Evolutionary conservation across 2,113 vertebrate species (phyloP), one percentile per base, ranked within the genome.

Genomic region (Electrona antarctica): DNA sequence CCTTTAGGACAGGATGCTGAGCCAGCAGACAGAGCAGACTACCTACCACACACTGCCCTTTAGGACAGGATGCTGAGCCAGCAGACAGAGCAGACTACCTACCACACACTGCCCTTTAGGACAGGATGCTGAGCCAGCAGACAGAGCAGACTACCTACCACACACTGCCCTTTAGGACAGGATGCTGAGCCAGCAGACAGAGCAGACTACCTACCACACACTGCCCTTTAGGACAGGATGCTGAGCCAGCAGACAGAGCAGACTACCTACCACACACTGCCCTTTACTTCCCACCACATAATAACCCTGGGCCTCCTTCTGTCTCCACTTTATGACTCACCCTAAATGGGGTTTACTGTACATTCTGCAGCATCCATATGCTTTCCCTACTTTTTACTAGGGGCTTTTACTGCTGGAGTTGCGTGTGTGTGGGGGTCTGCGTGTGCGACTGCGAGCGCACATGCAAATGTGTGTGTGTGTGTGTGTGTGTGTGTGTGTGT

Each of bases 381-480:
- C 13, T 7, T 54, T 46, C n/a, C 14, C 52, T 13, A 47, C 49
- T 14, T 13, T 55, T 47, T 56, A 67, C 52, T 14, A 56, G 65
- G 11, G 15, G 65, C n/a, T 58, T 67, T 58, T 57, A 57, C 68
- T 60, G 28, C 58, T 70, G 48, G 21, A 48, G 68, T 47, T 12
- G 49, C 33, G 33, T 41, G 33, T 41, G 33, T 21, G 33, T 1
- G 33, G 33, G 33, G 33, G 33, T 41, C 3, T 41, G 33, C 5
- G 33, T 41, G 33, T 41, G 33, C 5, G 33, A 21, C 21, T 21
- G 21, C 21, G 21, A 21, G 21, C 21, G 21, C 21, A 21, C 21
- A 2, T 21, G 21, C 21, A 21, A 21, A 21, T 41, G 33, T 41
- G 33, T 41, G 33, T 41, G 33, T 41, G 33, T 41, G 33, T 41